phyloP scores from a whole-genome alignment of 2,797 vertebrate species.

The Squalus acanthias region DNA sequence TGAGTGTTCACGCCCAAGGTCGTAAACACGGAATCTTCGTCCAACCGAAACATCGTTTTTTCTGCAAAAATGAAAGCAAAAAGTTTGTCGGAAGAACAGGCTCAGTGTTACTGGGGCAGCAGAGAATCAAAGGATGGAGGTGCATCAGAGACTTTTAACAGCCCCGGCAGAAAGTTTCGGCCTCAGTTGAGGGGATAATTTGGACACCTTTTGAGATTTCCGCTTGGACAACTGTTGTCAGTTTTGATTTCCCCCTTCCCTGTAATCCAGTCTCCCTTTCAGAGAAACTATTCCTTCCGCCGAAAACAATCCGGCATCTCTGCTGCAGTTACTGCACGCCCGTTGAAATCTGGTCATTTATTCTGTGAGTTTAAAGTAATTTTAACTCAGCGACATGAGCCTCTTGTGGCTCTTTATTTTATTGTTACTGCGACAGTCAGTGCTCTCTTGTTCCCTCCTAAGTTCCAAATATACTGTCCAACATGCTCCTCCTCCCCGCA shows the following conservation, averaged over 20 bases:
- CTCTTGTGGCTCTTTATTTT: not conserved
- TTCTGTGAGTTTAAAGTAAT: not conserved
- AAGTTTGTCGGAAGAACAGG: not conserved
- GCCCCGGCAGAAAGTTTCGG: not conserved
- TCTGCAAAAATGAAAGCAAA: constrained; percentile 57
- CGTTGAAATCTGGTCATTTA: not conserved
- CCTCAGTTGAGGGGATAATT: not conserved
- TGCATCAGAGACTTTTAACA: not conserved
- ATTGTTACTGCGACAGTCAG: not conserved
- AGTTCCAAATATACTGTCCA: not conserved
- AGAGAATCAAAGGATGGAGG: constrained; percentile 26
- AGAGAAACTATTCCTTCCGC: not conserved
- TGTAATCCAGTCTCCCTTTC: not conserved
- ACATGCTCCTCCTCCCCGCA: not conserved
- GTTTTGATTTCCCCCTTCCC: not conserved
- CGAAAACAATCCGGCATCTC: not conserved
- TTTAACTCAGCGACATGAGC: not conserved
- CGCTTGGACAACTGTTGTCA: not conserved
- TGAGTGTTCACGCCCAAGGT: constrained; percentile 93
- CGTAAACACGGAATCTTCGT: constrained; percentile 91
- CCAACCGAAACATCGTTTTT: constrained; percentile 84
- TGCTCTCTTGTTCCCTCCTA: not conserved
- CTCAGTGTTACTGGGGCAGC: constrained; percentile 14
- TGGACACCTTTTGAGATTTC: not conserved
- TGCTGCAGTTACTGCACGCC: not conserved